Evolutionary conservation across 1,140 invertebrate genomes (phyloP).

Genomic region (Lucilia cuprina): DNA sequence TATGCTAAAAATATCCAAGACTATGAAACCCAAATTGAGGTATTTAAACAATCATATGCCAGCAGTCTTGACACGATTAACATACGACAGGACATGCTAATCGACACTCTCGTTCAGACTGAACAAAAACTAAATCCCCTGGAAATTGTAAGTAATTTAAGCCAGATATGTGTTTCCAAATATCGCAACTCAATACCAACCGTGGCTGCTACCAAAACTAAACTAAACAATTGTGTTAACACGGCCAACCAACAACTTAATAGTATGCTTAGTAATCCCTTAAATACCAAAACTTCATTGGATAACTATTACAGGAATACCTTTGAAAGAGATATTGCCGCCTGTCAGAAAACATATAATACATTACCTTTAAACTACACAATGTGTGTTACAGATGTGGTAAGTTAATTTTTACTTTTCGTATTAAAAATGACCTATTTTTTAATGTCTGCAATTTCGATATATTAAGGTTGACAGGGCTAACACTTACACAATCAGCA

Average conservation of each 20-base stretch:
- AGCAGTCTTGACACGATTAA: background rate
- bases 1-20: background rate
- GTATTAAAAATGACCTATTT: too few relatives aligned
- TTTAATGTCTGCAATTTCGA: too few relatives aligned
- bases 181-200: background rate
- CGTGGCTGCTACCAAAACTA: background rate
- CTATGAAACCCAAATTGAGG: background rate
- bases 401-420: background rate
- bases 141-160: background rate
- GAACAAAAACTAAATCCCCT: slow-evolving; percentile 29
- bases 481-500: background rate
- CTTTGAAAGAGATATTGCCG: background rate
- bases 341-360: background rate
- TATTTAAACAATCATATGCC: background rate
- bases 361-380: slow-evolving; percentile 19
- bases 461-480: too few relatives aligned
- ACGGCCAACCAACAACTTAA: background rate
- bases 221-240: background rate
- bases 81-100: background rate
- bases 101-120: background rate
- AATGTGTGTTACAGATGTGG: slow-evolving; percentile 3
- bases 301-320: slow-evolving; percentile 13
- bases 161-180: slow-evolving; percentile 30
- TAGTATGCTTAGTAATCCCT: background rate
- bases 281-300: background rate